Percentiles rank a stretch among this genome's conserved stretches.
Conservation (phyloP, 1,140 invertebrate genomes). For the Zaprionus nigranus region DNA sequence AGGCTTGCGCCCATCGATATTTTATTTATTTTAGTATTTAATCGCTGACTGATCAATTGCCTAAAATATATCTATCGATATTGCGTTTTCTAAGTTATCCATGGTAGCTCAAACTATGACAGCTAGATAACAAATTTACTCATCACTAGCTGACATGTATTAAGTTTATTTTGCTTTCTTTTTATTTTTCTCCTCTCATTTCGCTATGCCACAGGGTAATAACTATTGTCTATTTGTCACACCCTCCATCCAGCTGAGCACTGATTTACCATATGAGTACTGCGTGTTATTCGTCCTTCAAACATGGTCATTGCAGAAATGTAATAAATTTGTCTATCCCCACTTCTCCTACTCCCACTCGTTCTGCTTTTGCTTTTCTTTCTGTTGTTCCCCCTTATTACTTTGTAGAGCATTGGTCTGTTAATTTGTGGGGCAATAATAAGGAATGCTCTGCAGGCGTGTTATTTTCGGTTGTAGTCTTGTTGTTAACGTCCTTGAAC, state of each 20-base stretch:
- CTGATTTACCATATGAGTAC: constrained; percentile 64
- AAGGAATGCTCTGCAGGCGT: constrained; percentile 17
- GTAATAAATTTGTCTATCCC: constrained; percentile 58
- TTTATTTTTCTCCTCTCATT: constrained; percentile 20
- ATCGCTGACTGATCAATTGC: constrained; percentile 1
- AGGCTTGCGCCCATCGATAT: too few species aligned
- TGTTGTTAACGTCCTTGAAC: constrained; percentile 59
- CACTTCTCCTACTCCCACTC: constrained; percentile 28
- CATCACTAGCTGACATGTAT: background rate
- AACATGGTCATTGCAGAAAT: constrained; percentile 60
- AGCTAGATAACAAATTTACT: background rate
- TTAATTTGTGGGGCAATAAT: background rate
- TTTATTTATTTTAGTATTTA: background rate
- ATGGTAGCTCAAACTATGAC: background rate
- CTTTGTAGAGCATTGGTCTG: constrained; percentile 15
- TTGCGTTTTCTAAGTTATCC: background rate
- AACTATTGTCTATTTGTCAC: constrained; percentile 64
- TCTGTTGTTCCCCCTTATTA: constrained; percentile 16
- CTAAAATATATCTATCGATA: constrained; percentile 17
- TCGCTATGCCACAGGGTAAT: constrained; percentile 39
- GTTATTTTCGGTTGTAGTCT: constrained; percentile 24
- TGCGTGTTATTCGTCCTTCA: constrained; percentile 60
- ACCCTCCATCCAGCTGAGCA: constrained; percentile 46
- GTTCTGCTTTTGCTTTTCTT: constrained; percentile 15
- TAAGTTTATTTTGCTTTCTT: constrained; percentile 8